These are phyloP conservation scores for Dasysyrphus albostriatus DNA, from an alignment of 2,888 invertebrate species.

Conservation along the genomic window DNA sequence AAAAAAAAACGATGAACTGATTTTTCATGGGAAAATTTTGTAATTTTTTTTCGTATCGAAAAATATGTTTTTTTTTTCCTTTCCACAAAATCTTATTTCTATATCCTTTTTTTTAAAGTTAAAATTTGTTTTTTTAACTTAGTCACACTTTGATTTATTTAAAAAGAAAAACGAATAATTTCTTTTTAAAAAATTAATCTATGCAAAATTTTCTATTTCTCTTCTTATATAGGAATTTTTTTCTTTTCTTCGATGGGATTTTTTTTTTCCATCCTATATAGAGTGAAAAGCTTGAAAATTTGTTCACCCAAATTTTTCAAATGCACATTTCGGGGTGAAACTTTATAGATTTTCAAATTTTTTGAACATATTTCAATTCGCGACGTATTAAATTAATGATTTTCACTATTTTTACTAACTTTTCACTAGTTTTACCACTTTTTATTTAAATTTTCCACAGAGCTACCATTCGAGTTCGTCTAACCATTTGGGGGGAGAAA, in stretches of 20 bases:
- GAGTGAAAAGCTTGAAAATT: constrained; percentile 45
- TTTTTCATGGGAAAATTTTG: constrained; percentile 60
- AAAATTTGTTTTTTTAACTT: not conserved
- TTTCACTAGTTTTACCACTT: constrained; percentile 74
- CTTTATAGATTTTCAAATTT: constrained; percentile 54
- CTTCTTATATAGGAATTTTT: constrained; percentile 30
- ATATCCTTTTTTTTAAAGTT: not conserved
- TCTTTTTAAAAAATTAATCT: constrained; percentile 33
- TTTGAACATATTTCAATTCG: constrained; percentile 52
- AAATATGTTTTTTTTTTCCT: constrained; percentile 30
- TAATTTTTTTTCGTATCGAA: constrained; percentile 15
- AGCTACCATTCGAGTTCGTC: constrained; percentile 81
- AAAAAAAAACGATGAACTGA: constrained; percentile 45
- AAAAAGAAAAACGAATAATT: not conserved
- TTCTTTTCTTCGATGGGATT: constrained; percentile 25
- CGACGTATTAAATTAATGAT: constrained; percentile 47
- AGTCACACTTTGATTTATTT: not conserved
- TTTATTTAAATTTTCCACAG: constrained; percentile 79
- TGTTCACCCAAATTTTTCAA: constrained; percentile 57
- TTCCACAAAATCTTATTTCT: not conserved
- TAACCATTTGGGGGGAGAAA: constrained; percentile 83
- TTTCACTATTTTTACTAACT: constrained; percentile 63
- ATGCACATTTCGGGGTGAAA: constrained; percentile 49
- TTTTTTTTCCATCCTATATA: constrained; percentile 35
- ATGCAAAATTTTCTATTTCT: constrained; percentile 9